Evolutionary conservation across 53 echinoderm and acorn worm species (phyloP), one percentile per base, ranked within the genome.

Genomic region (Patiria pectinifera): DNA sequence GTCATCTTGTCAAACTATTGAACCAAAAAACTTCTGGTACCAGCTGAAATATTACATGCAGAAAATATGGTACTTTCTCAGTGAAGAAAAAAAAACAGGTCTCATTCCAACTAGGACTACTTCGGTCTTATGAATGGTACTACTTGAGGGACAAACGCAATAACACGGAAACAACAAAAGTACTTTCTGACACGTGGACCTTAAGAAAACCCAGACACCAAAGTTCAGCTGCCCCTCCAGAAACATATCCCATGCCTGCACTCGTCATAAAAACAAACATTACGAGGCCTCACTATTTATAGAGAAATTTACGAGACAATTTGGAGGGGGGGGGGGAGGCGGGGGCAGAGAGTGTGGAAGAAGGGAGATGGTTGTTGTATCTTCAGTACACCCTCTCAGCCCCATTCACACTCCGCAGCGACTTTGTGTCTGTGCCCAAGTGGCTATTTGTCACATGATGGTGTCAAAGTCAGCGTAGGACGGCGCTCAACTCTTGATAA

Each of bases 351-450:
- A 8, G 22, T 63, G 15, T 74, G 15, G 15, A 74, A 5, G 15
- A 74, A 5, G 24, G 74, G 24, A 74, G 74, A 23, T n/a, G 23
- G 48, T 26, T 75, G n/a, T 58, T 24, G 74, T 86, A 53, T 86
- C 23, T 47, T 24, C 23, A 21, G 44, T 18, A 22, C 71, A 86
- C 79, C 21, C 53, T 48, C 11, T 21, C 49, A 59, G 78, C 23
- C 49, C 23, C 15, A 11, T 45, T 90, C 80, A 90, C 90, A 90
- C 90, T 69, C 66, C 19, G 45, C 81, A 69, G 90, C 69, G 90
- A 90, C 90, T 81, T 21, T 12, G 26, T 69, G 90, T 90, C 90
- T 90, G 80, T 80, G 80, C 16, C 11, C 63, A 46, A 80, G 90
- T 59, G 90, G 77, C 80, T 16, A 80, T 46, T 81, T 90, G 80